Evolutionary conservation across 1,140 invertebrate species (phyloP).

Genomic region (Formica exsecta): DNA sequence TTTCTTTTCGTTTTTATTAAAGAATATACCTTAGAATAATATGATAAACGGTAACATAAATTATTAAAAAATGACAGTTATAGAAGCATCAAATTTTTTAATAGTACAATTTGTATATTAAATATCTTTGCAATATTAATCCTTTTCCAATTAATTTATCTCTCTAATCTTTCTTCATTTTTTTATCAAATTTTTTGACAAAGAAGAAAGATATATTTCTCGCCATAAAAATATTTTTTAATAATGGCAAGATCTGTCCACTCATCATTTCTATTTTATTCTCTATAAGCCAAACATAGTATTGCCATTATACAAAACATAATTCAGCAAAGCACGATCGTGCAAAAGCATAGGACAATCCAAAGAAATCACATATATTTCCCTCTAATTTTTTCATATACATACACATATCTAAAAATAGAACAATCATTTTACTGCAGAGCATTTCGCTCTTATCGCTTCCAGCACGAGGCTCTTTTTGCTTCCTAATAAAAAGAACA

Average conservation of each 20-base stretch:
- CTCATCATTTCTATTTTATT: background rate
- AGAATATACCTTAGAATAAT: background rate
- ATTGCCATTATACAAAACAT: background rate
- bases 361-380: conserved; percentile 5
- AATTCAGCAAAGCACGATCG: background rate
- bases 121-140: background rate
- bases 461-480: conserved; percentile 27
- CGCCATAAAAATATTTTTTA: background rate
- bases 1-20: background rate
- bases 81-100: background rate
- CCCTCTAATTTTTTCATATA: background rate
- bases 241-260: background rate
- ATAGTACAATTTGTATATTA: background rate
- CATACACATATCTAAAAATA: background rate
- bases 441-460: conserved; percentile 37
- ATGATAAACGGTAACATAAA: background rate
- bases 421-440: conserved; percentile 12
- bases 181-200: background rate
- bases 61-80: background rate
- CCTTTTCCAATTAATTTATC: background rate
- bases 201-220: background rate
- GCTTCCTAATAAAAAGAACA: conserved; percentile 49
- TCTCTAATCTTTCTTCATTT: background rate
- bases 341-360: background rate
- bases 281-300: conserved; percentile 4